Percentiles rank a stretch among this genome's conserved stretches.
Conservation (phyloP, 2,113 vertebrate species). For the Oreotragus oreotragus region DNA sequence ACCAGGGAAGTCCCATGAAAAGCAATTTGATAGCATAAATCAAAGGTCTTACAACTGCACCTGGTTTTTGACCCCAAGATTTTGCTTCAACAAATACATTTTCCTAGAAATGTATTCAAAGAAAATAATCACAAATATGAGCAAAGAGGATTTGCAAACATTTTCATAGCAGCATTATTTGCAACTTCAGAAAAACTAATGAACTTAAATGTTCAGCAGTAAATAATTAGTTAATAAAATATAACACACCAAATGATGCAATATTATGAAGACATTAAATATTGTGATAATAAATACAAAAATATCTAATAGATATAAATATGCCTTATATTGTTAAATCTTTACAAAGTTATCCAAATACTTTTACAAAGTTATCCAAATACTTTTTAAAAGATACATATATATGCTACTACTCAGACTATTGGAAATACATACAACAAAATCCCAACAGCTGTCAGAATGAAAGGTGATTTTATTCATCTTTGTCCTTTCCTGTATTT, state of each 20-base stretch:
- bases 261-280: neutral
- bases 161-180: neutral
- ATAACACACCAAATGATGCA: neutral
- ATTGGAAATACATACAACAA: neutral
- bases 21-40: neutral
- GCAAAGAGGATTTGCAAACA: neutral
- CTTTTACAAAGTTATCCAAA: no score
- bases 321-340: neutral
- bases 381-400: neutral
- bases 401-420: neutral
- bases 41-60: neutral
- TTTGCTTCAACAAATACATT: neutral
- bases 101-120: neutral
- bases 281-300: neutral
- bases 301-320: neutral
- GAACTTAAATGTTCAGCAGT: neutral
- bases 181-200: neutral
- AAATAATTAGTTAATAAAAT: neutral
- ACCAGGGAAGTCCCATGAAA: neutral
- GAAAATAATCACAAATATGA: neutral
- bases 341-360: neutral
- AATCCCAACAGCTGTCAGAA: neutral
- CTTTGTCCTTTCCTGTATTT: neutral
- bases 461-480: neutral
- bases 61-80: neutral